These are phyloP conservation scores for Sebastes matsubarae DNA, from an alignment of 2,797 vertebrate species.

Conservation along the genomic window DNA sequence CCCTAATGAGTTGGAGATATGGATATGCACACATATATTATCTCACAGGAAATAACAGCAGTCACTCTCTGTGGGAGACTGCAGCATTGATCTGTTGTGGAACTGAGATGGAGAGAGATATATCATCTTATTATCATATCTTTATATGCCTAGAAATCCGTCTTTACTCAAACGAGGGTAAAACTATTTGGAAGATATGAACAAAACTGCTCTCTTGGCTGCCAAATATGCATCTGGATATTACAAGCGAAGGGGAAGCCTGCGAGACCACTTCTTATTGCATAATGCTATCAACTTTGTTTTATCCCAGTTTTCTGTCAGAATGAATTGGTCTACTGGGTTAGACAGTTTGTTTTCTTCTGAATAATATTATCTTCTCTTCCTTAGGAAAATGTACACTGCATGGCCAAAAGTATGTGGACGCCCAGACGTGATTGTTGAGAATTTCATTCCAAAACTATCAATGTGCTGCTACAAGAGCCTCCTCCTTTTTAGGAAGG, in stretches of 20 bases:
- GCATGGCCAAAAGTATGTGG: background rate
- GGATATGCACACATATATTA: constrained; percentile 16
- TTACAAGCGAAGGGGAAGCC: constrained; percentile 18
- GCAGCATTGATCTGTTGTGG: constrained; percentile 19
- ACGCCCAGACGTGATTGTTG: background rate
- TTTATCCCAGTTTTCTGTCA: background rate
- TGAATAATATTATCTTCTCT: background rate
- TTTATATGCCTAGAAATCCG: constrained; percentile 14
- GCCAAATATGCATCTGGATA: constrained; percentile 23
- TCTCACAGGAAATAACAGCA: constrained; percentile 12
- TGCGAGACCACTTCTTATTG: constrained; percentile 18
- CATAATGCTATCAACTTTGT: background rate
- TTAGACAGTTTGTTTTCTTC: background rate
- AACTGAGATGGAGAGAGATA: constrained; percentile 8
- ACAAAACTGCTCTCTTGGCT: background rate
- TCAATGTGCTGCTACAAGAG: background rate
- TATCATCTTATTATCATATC: constrained; percentile 19
- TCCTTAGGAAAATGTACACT: background rate
- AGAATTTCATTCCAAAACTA: background rate
- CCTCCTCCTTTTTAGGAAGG: background rate
- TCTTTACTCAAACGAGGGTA: constrained; percentile 15
- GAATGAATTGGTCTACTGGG: background rate
- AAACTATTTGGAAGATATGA: background rate
- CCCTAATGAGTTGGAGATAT: constrained; percentile 23
- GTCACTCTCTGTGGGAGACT: background rate